These are phyloP conservation scores for Montipora foliosa DNA, from an alignment of 64 coral and sea anemone species.

Conservation along the genomic window DNA sequence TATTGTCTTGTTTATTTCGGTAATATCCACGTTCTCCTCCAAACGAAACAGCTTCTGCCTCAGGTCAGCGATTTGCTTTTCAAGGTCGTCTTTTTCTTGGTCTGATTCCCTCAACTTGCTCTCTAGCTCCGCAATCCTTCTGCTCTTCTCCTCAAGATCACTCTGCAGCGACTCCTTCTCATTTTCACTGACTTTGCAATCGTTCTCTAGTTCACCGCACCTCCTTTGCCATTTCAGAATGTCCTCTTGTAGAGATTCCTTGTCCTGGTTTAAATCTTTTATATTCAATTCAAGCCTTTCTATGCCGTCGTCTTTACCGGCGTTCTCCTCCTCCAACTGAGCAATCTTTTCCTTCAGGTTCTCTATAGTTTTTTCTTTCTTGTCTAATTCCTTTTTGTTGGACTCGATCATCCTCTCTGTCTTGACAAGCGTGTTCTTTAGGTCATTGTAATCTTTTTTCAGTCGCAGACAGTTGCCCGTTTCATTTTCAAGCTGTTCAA, in stretches of 20 bases:
- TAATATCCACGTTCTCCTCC: slow-evolving; percentile 32
- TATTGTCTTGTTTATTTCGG: slow-evolving; percentile 5
- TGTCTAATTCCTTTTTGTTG: slow-evolving; percentile 44
- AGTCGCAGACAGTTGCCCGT: slow-evolving; percentile 32
- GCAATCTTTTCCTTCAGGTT: slow-evolving; percentile 26
- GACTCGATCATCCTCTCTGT: slow-evolving; percentile 42
- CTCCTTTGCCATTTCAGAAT: slow-evolving; percentile 4
- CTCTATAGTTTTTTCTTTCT: slow-evolving; percentile 58
- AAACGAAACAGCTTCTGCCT: slow-evolving; percentile 27
- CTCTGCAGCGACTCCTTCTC: slow-evolving; percentile 45
- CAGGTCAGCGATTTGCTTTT: slow-evolving; percentile 27
- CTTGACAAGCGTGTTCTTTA: slow-evolving; percentile 19
- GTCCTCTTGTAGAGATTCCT: slow-evolving; percentile 20
- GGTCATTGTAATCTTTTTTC: slow-evolving; percentile 32
- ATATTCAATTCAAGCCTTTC: slow-evolving; percentile 16
- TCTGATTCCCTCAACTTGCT: slow-evolving; percentile 59
- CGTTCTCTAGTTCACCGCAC: slow-evolving; percentile 44
- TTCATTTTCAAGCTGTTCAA: slow-evolving; percentile 58
- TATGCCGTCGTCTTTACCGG: slow-evolving; percentile 30
- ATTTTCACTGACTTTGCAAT: slow-evolving; percentile 54
- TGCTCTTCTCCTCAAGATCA: slow-evolving; percentile 3
- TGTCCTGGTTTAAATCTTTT: slow-evolving; percentile 22
- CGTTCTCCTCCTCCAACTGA: neutral
- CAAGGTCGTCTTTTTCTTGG: slow-evolving; percentile 12
- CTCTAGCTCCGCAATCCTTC: slow-evolving; percentile 49